These are phyloP conservation scores for Zhuqinia jingwanae DNA, from an alignment of 2,888 invertebrate genomes.

Conservation along the genomic window DNA sequence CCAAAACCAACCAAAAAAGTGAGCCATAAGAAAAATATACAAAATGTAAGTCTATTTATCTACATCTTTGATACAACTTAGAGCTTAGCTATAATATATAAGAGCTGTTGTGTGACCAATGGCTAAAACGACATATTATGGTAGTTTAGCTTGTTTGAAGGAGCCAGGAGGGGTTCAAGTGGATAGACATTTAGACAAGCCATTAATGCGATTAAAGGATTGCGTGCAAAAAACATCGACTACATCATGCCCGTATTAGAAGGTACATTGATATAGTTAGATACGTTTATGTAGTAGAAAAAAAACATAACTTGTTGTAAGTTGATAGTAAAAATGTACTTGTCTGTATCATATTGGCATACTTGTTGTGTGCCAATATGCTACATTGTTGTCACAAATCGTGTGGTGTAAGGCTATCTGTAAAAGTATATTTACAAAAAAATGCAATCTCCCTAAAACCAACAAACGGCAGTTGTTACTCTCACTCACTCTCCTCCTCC, in stretches of 20 bases:
- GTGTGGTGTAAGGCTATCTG: constrained; percentile 37
- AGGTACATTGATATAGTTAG: too few species aligned
- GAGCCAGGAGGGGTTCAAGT: constrained; percentile 47
- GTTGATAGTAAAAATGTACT: too few species aligned
- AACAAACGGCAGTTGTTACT: too few species aligned
- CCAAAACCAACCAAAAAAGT: too few species aligned
- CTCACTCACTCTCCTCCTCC: too few species aligned
- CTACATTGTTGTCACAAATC: not conserved
- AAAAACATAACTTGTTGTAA: too few species aligned
- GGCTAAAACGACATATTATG: not conserved
- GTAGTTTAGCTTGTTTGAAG: not conserved
- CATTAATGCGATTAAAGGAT: constrained; percentile 79
- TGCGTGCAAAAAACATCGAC: constrained; percentile 73
- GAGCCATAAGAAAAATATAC: too few species aligned
- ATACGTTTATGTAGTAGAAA: too few species aligned
- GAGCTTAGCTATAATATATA: too few species aligned
- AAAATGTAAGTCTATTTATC: too few species aligned
- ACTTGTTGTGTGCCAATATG: not conserved
- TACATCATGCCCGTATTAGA: not conserved
- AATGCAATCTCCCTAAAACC: too few species aligned
- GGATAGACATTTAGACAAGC: constrained; percentile 74
- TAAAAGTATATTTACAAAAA: constrained; percentile 42
- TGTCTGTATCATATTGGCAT: not conserved
- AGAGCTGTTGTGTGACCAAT: not conserved
- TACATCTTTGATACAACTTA: too few species aligned